These are phyloP conservation scores for Enteromius afrohamiltoni DNA, from an alignment of 2,797 vertebrate genomes.

Conservation along the genomic window DNA sequence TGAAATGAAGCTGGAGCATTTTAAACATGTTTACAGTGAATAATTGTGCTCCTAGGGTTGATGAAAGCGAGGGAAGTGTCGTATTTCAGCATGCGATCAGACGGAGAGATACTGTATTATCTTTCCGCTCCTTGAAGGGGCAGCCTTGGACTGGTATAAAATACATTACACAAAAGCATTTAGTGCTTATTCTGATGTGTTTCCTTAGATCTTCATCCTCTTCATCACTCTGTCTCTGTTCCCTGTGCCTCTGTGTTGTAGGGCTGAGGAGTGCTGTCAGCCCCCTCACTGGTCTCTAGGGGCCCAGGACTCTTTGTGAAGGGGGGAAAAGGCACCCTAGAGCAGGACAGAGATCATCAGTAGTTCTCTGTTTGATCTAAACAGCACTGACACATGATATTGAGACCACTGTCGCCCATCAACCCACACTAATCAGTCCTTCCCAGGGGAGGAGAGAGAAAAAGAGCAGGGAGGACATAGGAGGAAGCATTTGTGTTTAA, in stretches of 20 bases:
- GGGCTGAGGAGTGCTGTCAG: neutral
- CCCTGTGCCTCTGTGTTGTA: conserved; percentile 8
- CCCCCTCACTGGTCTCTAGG: conserved; percentile 32
- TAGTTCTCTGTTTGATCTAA: conserved; percentile 65
- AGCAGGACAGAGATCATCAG: conserved; percentile 62
- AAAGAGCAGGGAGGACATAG: conserved; percentile 13
- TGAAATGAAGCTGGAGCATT: conserved; percentile 67
- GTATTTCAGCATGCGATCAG: neutral
- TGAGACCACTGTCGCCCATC: conserved; percentile 72
- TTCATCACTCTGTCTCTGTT: neutral
- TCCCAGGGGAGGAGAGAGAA: conserved; percentile 3
- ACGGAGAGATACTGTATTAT: neutral
- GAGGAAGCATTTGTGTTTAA: conserved; percentile 7
- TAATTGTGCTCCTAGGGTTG: conserved; percentile 17
- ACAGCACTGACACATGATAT: conserved; percentile 65
- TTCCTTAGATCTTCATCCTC: conserved; percentile 2
- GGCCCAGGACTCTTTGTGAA: conserved; percentile 41
- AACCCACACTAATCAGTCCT: conserved; percentile 41
- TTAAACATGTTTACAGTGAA: conserved; percentile 30
- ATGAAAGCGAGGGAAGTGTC: conserved; percentile 35
- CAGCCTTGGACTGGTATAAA: neutral
- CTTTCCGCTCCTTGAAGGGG: neutral
- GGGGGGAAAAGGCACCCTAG: conserved; percentile 49
- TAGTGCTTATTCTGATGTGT: neutral
- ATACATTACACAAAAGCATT: neutral